These are phyloP conservation scores for Cristatella mucedo DNA, from an alignment of 2,888 invertebrate species.

Conservation along the genomic window DNA sequence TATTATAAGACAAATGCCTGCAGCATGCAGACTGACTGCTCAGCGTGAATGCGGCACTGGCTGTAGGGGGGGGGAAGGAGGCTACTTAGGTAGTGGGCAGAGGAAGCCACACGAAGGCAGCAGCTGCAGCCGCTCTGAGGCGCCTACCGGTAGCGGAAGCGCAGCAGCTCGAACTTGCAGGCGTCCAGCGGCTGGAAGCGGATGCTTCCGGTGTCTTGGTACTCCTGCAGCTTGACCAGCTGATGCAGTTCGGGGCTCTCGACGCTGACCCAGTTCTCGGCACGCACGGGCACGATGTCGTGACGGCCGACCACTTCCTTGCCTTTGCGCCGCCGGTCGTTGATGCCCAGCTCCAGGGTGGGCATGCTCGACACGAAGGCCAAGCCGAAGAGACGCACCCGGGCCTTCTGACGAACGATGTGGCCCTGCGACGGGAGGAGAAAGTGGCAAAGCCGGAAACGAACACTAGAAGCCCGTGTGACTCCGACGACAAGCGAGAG, in stretches of 20 bases:
- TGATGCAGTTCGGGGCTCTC: conserved; percentile 86
- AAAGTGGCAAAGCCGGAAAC: background rate
- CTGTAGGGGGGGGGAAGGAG: too few species aligned
- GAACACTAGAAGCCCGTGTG: background rate
- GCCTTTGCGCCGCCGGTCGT: conserved; percentile 93
- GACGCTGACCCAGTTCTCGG: conserved; percentile 96
- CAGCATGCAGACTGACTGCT: too few species aligned
- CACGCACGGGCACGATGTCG: conserved; percentile 77
- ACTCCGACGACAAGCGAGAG: background rate
- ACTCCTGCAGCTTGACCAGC: conserved; percentile 77
- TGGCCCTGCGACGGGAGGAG: conserved; percentile 20
- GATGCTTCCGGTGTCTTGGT: conserved; percentile 46
- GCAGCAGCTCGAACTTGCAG: conserved; percentile 85
- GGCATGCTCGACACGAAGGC: conserved; percentile 87
- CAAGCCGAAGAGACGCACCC: conserved; percentile 84
- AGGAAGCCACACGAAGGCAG: too few species aligned
- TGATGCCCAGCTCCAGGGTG: conserved; percentile 85
- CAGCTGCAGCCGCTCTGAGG: too few species aligned
- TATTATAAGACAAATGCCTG: too few species aligned
- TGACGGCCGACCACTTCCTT: conserved; percentile 94
- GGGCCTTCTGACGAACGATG: conserved; percentile 57
- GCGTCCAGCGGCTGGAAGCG: conserved; percentile 71
- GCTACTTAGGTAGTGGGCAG: too few species aligned
- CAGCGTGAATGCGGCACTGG: too few species aligned
- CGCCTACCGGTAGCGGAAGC: conserved; percentile 54